Conservation (phyloP, 2,797 vertebrate species). For the Hozukius guyotensis region DNA sequence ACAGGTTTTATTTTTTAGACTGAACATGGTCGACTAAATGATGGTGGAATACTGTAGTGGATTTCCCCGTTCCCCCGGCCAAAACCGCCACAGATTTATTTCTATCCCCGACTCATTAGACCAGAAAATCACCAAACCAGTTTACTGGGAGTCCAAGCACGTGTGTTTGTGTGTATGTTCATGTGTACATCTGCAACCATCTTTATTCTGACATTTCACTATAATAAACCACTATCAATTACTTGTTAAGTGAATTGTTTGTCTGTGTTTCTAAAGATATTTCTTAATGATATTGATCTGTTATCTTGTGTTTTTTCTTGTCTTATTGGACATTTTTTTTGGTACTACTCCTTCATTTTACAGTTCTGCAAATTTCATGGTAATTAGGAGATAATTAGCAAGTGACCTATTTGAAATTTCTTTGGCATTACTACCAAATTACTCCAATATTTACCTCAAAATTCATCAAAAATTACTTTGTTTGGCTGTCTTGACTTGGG, state of each 20-base stretch:
- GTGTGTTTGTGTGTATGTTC: not conserved
- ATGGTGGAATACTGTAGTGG: not conserved
- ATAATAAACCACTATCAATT: no score
- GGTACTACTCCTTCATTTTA: not conserved
- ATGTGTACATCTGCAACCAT: not conserved
- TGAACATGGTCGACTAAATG: slow-evolving; percentile 11
- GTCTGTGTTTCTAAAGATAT: no score
- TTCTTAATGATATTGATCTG: not conserved
- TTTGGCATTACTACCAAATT: no score
- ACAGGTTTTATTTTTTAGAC: not conserved
- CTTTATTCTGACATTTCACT: not conserved
- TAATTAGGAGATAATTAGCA: no score
- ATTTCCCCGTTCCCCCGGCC: not conserved
- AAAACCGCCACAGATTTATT: slow-evolving; percentile 46
- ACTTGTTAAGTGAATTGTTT: no score
- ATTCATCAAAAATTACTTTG: accelerated
- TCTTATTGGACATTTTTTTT: not conserved
- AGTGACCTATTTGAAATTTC: no score
- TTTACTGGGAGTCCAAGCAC: slow-evolving; percentile 15
- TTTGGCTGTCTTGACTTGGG: no score
- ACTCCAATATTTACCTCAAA: no score
- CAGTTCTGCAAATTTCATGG: accelerated
- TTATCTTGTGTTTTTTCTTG: not conserved
- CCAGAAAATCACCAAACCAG: slow-evolving; percentile 46
- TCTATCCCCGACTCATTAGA: slow-evolving; percentile 39